Evolutionary conservation across 2,797 vertebrate genomes (phyloP), one percentile per base, ranked within the genome.

Genomic region (Poecilia velifera): DNA sequence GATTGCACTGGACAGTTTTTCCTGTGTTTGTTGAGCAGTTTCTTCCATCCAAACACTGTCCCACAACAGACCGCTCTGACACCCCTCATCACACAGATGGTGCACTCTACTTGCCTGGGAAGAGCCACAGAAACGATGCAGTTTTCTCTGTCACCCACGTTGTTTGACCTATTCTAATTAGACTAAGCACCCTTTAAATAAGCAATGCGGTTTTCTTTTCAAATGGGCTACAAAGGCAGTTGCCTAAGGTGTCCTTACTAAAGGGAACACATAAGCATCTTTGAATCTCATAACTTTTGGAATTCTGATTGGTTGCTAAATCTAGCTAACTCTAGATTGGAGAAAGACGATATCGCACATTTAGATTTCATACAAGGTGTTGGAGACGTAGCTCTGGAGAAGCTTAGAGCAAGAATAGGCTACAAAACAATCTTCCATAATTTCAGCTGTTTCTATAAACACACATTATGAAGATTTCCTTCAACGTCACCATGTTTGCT

Each of bases 21-120:
- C 43, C 82, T 76, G 76, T 82, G 77, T 89, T 90, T 89, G 84
- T 88, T 86, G 88, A 87, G 83, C 80, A 28, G 75, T 75, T 84
- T 77, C 81, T 68, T 79, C 80, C 87, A 55, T 82, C 76, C 86
- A 84, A 92, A 91, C 90, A 87, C 70, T 59, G 55, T 73, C 72
- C 41, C 66, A 6, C 43, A 74, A 51, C 76, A 47, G 73, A 83
- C 74, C 74, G 47, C 78, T 55, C 81, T 82, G 79, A 76, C 68
- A 64, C 78, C 57, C 66, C 72, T 80, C 73, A 75, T 73, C 71
- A 45, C 79, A 68, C 6, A 85, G 47, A 76, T 22, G 70, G 46
- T 18, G 73, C 70, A 76, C 43, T 76, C 49, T 68, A 84, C 74
- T 76, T 47, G 73, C 80, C 70, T 77, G 73, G 81, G 39, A 43